Conservation (phyloP, 92 coral and sea anemone genomes). For the Phenganax subtilis region DNA sequence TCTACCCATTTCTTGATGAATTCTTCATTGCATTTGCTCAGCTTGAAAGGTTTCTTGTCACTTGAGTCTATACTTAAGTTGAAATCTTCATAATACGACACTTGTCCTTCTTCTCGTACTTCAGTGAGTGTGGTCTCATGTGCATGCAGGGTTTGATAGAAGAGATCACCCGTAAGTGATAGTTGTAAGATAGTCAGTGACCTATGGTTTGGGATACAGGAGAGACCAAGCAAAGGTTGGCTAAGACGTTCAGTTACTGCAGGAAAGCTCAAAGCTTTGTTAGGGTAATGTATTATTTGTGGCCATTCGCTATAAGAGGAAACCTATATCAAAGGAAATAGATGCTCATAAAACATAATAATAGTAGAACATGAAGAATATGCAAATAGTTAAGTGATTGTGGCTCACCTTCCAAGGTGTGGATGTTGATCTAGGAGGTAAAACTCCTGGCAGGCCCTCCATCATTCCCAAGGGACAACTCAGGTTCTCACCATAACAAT, state of each 20-base stretch:
- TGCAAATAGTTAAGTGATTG: neutral
- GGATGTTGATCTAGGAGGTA: constrained; percentile 73
- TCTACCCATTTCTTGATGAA: constrained; percentile 39
- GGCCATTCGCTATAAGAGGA: constrained; percentile 88
- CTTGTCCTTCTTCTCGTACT: constrained; percentile 9
- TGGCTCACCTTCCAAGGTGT: constrained; percentile 83
- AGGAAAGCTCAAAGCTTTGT: constrained; percentile 35
- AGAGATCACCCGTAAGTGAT: constrained; percentile 75
- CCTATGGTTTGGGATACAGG: constrained; percentile 50
- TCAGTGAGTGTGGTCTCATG: constrained; percentile 11
- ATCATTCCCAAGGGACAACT: constrained; percentile 15
- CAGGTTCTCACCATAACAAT: constrained; percentile 43
- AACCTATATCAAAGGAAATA: constrained; percentile 48
- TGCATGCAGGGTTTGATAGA: constrained; percentile 60
- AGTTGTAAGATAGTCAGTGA: constrained; percentile 67
- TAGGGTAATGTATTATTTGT: constrained; percentile 45
- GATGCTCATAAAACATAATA: neutral
- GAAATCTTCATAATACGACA: constrained; percentile 14
- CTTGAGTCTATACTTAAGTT: constrained; percentile 15
- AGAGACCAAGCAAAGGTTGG: constrained; percentile 70
- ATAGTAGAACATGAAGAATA: no score
- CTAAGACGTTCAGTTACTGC: constrained; percentile 50
- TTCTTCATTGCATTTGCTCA: neutral
- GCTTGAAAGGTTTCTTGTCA: neutral
- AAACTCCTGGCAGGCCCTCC: constrained; percentile 4